phyloP scores from a whole-genome alignment of 2,113 vertebrate genomes.

The Labeo catla region DNA sequence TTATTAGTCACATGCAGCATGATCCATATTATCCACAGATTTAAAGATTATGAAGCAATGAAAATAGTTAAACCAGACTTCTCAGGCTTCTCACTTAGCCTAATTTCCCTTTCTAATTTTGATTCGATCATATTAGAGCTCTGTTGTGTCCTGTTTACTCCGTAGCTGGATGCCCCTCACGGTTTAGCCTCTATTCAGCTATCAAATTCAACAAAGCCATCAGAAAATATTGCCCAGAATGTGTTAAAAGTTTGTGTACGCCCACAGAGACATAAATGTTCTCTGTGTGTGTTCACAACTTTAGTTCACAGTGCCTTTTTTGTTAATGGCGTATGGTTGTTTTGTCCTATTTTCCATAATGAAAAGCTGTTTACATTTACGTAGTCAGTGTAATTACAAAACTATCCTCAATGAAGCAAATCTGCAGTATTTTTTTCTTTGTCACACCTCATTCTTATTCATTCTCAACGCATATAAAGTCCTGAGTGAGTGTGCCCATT shows the following conservation, averaged over 20 bases:
- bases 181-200: conserved; percentile 11
- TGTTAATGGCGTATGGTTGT: background rate
- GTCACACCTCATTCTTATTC: background rate
- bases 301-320: background rate
- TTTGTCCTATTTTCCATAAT: background rate
- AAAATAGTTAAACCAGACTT: background rate
- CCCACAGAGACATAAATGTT: conserved; percentile 21
- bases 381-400: background rate
- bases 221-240: conserved; percentile 29
- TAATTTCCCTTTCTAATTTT: conserved; percentile 27
- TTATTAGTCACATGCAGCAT: background rate
- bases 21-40: background rate
- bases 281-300: background rate
- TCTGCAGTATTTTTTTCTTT: background rate
- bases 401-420: background rate
- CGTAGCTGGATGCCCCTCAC: conserved; percentile 7
- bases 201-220: conserved; percentile 26
- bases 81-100: background rate
- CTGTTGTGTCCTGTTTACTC: conserved; percentile 31
- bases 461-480: background rate
- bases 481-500: background rate
- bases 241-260: conserved; percentile 31
- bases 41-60: background rate
- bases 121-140: conserved; percentile 48
- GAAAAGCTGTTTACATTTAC: background rate